phyloP scores from a whole-genome alignment of 2,797 vertebrate species.

The Perodicticus potto region DNA sequence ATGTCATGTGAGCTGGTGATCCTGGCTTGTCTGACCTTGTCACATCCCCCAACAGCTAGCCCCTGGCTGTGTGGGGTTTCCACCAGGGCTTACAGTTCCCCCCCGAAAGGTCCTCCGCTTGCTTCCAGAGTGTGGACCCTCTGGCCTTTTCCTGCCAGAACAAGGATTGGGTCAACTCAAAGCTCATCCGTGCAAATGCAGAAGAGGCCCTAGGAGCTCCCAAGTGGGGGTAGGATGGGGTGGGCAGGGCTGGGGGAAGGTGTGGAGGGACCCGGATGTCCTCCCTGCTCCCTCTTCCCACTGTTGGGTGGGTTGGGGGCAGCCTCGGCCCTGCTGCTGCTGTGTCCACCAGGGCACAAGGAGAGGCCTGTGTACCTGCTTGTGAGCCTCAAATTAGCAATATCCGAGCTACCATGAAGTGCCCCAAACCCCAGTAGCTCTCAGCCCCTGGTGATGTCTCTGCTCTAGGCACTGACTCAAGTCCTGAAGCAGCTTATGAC shows the following conservation, averaged over 20 bases:
- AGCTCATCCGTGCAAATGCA: background rate
- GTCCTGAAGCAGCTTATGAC: background rate
- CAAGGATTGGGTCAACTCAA: background rate
- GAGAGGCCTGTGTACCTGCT: accelerated
- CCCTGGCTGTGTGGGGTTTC: background rate
- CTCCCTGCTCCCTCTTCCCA: accelerated
- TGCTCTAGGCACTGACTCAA: background rate
- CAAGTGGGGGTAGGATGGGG: background rate
- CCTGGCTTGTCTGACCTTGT: background rate
- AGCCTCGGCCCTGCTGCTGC: background rate
- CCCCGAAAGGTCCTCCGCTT: background rate
- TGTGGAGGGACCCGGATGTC: background rate
- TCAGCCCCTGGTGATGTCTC: background rate
- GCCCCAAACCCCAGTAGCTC: background rate
- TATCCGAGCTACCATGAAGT: accelerated
- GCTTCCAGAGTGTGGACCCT: background rate
- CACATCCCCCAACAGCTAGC: background rate
- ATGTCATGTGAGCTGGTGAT: background rate
- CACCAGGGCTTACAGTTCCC: background rate
- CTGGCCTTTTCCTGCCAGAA: background rate
- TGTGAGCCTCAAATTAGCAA: background rate
- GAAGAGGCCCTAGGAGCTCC: background rate
- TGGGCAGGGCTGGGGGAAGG: too few relatives aligned
- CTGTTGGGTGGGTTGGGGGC: accelerated
- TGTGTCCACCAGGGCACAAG: accelerated